Base-by-base conservation (phyloP, 2,888 invertebrate species). In the Drosophila nr. medialis region DNA sequence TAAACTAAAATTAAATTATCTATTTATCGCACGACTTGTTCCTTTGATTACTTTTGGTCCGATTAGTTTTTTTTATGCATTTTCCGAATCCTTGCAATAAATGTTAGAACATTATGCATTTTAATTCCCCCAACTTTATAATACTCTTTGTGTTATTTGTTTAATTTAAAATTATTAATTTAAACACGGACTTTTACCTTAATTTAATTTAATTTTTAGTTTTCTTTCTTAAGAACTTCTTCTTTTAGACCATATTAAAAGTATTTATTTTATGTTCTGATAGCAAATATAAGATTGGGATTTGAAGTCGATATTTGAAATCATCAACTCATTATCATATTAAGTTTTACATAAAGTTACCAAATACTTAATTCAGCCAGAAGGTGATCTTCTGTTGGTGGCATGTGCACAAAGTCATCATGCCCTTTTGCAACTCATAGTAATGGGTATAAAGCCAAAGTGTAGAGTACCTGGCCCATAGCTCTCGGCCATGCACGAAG, bases 401-500 rank as follows among this genome's bases (percentile, higher is more conserved):
- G 10, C 10, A 27, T 29, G 10, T 6, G 29, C 27, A 21, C 21
- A 11, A 10, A 11, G 6, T 51, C 15, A 56, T 56, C 21, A 56
- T 42, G 30, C 30, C 7, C 30, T 1, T 30, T 42, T 40, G n/a
- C n/a, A 42, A 10, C 15, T 15, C 8, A 45, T 11, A 6, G 21
- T 8, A 40, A 42, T 10, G 18, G 30, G 30, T 56, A 30, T 72
- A 64, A 63, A 77, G 74, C 71, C 82, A 77, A 70, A 75, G 86
- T 78, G 75, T 72, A 59, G 72, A 72, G 80, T 80, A 73, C 71
- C 77, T 86, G 91, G 86, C 87, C 87, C 91, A 88, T 89, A 88
- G 87, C 87, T 88, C 74, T 88, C 86, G 91, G 87, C 85, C 88
- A 89, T 82, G 86, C 83, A 85, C 88, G 85, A 83, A 85, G 77